Evolutionary conservation across 2,888 invertebrate genomes (phyloP).

Genomic region (Drosophila mayaguana): DNA sequence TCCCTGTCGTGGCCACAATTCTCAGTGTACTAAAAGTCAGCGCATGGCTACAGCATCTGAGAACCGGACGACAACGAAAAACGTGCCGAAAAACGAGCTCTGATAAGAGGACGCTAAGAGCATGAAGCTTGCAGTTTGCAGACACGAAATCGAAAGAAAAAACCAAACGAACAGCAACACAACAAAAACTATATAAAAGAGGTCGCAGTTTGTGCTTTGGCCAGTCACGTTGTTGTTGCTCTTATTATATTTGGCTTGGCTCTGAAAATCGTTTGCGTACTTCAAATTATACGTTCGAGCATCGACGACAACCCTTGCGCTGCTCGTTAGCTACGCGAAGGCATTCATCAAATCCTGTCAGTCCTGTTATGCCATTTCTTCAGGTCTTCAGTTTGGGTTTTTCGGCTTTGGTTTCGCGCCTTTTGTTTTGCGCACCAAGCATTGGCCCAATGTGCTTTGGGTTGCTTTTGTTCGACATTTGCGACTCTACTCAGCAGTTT

Average conservation of each 20-base stretch:
- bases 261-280: slow-evolving; percentile 53
- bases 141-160: slow-evolving; percentile 29
- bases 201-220: slow-evolving; percentile 35
- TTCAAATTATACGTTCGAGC: slow-evolving; percentile 66
- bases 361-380: slow-evolving; percentile 41
- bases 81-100: slow-evolving; percentile 19
- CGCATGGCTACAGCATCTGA: slow-evolving; percentile 66
- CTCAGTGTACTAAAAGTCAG: slow-evolving; percentile 60
- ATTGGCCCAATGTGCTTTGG: slow-evolving; percentile 60
- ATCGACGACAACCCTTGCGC: slow-evolving; percentile 37
- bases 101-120: slow-evolving; percentile 66
- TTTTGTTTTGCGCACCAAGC: slow-evolving; percentile 53
- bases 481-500: slow-evolving; percentile 11
- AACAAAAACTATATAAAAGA: not conserved
- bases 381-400: slow-evolving; percentile 29
- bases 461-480: slow-evolving; percentile 39
- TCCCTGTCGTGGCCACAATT: slow-evolving; percentile 61
- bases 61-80: slow-evolving; percentile 23
- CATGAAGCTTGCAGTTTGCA: slow-evolving; percentile 51
- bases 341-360: slow-evolving; percentile 68
- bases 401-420: slow-evolving; percentile 44
- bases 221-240: slow-evolving; percentile 40
- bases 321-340: slow-evolving; percentile 40
- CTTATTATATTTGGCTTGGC: slow-evolving; percentile 27
- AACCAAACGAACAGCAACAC: not conserved